Evolutionary conservation across 2,888 invertebrate genomes (phyloP).

Genomic region (Lathronympha strigana): DNA sequence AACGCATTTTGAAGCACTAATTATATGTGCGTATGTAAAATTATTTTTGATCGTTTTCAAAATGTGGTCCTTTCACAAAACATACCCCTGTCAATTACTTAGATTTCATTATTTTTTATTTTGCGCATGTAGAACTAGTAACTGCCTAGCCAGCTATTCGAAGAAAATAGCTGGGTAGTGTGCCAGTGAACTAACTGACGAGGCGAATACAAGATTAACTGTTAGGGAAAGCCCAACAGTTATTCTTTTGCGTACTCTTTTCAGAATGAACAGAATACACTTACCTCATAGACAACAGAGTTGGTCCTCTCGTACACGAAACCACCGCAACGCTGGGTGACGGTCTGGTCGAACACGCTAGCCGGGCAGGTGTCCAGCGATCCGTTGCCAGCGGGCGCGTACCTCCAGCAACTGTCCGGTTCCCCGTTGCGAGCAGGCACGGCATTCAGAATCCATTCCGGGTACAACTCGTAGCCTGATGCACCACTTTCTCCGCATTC

Average conservation of each 20-base stretch:
- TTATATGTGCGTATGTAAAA: no score
- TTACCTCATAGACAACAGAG: conserved; percentile 71
- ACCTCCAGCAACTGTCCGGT: conserved; percentile 76
- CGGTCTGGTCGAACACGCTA: conserved; percentile 53
- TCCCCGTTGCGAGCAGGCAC: conserved; percentile 59
- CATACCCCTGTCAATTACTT: no score
- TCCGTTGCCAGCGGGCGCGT: conserved; percentile 56
- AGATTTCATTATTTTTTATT: no score
- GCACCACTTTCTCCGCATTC: conserved; percentile 74
- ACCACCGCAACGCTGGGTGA: conserved; percentile 54
- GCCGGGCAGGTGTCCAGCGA: conserved; percentile 61
- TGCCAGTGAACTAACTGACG: no score
- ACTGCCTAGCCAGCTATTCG: no score
- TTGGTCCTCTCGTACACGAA: conserved; percentile 67
- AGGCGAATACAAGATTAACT: conserved; percentile 69
- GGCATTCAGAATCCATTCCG: conserved; percentile 74
- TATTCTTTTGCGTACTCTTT: no score
- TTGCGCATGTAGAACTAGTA: no score
- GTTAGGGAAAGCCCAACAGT: background rate
- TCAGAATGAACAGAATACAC: no score
- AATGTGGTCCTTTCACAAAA: no score
- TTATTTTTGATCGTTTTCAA: no score
- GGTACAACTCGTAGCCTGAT: conserved; percentile 59
- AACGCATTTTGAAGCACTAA: no score
- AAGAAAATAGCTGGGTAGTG: no score